Percentiles rank a stretch among this genome's conserved stretches.
Evolutionary conservation across 2,888 invertebrate species (phyloP).

Genomic region (Serripes groenlandicus): DNA sequence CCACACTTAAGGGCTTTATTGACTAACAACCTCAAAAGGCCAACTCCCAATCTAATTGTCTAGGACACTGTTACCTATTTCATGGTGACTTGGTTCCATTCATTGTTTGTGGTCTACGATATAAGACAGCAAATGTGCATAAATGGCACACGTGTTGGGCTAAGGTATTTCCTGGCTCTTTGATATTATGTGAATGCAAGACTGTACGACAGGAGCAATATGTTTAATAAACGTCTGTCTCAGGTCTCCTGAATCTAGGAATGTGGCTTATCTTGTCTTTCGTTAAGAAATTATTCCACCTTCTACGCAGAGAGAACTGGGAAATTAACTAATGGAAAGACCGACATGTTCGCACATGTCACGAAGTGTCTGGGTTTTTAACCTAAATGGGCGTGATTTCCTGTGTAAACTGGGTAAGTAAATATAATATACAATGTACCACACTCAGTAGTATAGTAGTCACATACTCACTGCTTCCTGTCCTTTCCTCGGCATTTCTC

Average conservation of each 20-base stretch:
- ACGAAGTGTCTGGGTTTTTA: too few species aligned
- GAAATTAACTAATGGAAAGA: not conserved
- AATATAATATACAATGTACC: too few species aligned
- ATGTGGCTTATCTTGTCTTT: conserved; percentile 9
- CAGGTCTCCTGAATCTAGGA: conserved; percentile 4
- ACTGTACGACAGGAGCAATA: conserved; percentile 7
- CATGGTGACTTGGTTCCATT: too few species aligned
- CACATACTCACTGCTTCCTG: too few species aligned
- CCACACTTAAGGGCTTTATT: too few species aligned
- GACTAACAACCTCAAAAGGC: too few species aligned
- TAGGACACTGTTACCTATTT: too few species aligned
- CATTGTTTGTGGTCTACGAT: not conserved
- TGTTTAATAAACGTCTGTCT: conserved; percentile 8
- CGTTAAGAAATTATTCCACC: not conserved
- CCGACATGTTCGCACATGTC: not conserved
- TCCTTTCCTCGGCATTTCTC: too few species aligned
- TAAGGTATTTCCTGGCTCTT: not conserved
- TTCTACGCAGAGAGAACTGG: not conserved
- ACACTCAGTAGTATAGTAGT: too few species aligned
- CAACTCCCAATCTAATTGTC: too few species aligned
- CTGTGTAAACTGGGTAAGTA: too few species aligned
- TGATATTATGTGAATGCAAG: conserved; percentile 7
- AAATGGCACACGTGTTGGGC: conserved; percentile 12
- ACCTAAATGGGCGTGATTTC: too few species aligned
- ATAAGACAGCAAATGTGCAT: conserved; percentile 16